phyloP scores from a whole-genome alignment of 1,140 invertebrate species.

The Anadara kagoshimensis region DNA sequence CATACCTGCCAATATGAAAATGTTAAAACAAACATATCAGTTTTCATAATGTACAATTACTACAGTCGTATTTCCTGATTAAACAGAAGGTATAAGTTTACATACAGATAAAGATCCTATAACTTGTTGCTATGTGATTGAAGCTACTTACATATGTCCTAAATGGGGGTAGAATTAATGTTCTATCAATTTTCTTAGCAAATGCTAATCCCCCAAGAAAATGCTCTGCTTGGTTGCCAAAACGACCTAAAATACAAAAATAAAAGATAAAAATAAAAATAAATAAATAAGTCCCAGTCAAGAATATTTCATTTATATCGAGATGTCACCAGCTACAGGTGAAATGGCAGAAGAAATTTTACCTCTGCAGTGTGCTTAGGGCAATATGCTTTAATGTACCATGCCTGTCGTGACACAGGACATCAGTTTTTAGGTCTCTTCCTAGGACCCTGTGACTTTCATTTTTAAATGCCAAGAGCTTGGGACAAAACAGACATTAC shows the following conservation, averaged over 20 bases:
- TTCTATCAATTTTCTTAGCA: conserved; percentile 91
- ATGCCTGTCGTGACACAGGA: background rate
- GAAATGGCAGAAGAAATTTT: background rate
- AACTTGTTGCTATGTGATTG: no score
- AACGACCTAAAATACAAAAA: conserved; percentile 73
- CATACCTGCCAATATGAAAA: no score
- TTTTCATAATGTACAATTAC: no score
- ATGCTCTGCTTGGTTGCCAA: conserved; percentile 98
- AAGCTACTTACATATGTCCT: conserved; percentile 71
- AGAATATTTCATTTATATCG: no score
- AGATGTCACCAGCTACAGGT: no score
- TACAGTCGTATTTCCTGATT: no score
- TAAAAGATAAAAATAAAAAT: conserved; percentile 1
- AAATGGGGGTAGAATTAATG: conserved; percentile 93
- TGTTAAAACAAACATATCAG: no score
- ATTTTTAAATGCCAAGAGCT: no score
- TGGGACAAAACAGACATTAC: background rate
- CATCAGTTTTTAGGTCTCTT: no score
- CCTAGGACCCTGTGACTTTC: no score
- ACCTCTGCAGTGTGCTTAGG: background rate
- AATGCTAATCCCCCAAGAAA: conserved; percentile 93
- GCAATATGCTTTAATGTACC: background rate
- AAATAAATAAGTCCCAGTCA: background rate
- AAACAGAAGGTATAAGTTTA: no score
- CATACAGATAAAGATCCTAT: no score